Base-by-base conservation (phyloP, 1,140 invertebrate genomes). In the Drosophila pachea region DNA sequence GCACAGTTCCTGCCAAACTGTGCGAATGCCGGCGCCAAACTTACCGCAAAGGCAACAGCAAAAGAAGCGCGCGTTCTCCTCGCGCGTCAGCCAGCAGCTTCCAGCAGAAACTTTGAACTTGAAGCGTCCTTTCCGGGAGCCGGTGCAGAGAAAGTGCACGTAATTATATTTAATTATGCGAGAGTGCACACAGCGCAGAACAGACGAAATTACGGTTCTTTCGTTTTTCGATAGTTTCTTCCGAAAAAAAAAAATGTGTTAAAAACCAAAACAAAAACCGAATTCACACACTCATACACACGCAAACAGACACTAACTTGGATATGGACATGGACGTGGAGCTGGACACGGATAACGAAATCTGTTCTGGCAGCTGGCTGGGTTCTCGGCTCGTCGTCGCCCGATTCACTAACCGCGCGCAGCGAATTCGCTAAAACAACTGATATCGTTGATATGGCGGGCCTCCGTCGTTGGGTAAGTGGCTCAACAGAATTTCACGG, bases 401-500 rank as follows among this genome's bases (percentile, higher is more conserved):
- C 35, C 40, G 50, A 59, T 68, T 56, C 59, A 70, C 62, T 50
- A 32, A 86, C 74, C 71, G 81, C 71, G 68, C 82, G 74, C 81
- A 62, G 75, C 71, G 82, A 74, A 86, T 86, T 86, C 81, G 74
- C 76, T 67, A 77, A 86, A 86, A 66, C 81, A 83, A 86, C 77
- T 86, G 81, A 86, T 86, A 86, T 78, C 74, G 71, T 65, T 86
- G 81, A 86, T 86, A 86, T 77, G 75, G 81, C 82, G 68, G 82
- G 77, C 82, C 74, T 86, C 62, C 81, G 82, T 70, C 63, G 74
- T 70, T 73, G 71, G 42, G 52, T 77, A 76, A 71, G 63, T 72
- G 56, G 72, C 74, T 74, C 73, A 56, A 35, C 74, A 77, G 74
- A 77, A 77, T 74, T 68, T 68, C 42, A 72, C 64, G 50, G 36